phyloP scores from a whole-genome alignment of 1,140 invertebrate genomes.

The Neodiprion lecontei region DNA sequence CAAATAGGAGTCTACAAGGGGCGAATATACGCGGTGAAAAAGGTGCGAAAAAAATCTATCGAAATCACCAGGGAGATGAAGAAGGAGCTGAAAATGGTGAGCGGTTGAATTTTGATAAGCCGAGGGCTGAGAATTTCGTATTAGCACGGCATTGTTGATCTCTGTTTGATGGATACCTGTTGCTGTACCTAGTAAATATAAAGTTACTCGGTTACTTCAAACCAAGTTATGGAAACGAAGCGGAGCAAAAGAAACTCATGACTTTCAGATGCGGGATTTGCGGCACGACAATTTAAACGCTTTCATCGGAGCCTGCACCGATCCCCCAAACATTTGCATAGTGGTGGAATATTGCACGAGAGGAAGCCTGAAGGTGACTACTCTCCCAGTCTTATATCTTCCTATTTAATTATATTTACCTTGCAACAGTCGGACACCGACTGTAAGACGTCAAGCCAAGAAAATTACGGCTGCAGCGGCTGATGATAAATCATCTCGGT shows the following conservation, averaged over 20 bases:
- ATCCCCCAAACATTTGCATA: conserved; percentile 87
- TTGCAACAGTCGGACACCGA: no score
- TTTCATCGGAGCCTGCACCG: conserved; percentile 93
- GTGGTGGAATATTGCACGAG: conserved; percentile 90
- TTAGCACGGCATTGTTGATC: conserved; percentile 2
- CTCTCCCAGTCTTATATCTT: neutral
- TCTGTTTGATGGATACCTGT: neutral
- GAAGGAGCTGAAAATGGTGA: conserved; percentile 92
- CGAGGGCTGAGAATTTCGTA: no score
- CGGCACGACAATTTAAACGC: conserved; percentile 91
- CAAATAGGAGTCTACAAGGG: conserved; percentile 90
- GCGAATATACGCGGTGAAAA: conserved; percentile 85
- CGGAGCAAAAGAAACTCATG: neutral
- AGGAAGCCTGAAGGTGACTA: conserved; percentile 81
- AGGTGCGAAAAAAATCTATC: conserved; percentile 82
- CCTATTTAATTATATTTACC: no score
- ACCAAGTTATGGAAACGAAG: neutral
- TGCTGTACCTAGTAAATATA: neutral
- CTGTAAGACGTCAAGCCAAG: no score
- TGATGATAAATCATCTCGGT: conserved; percentile 29
- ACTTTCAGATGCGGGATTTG: conserved; percentile 82
- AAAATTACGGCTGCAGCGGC: neutral
- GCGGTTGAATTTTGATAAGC: conserved; percentile 28
- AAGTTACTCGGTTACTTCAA: no score
- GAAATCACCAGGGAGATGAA: conserved; percentile 93